Evolutionary conservation across 2,113 vertebrate species (phyloP), one percentile per base, ranked within the genome.

Genomic region (Stictonetta naevosa): DNA sequence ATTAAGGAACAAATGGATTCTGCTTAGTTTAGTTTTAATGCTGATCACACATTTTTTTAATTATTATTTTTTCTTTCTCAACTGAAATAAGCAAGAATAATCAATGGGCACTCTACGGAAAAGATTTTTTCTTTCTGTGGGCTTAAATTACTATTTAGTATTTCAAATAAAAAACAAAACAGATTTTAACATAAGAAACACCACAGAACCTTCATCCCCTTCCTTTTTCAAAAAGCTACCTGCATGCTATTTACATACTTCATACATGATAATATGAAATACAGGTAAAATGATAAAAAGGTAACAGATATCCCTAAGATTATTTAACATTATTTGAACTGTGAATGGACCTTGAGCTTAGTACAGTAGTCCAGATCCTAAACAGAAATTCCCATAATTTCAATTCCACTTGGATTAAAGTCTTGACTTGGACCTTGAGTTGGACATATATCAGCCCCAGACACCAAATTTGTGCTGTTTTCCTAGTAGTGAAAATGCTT

Each of bases 11-110:
- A 83, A 94, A 94, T 38, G 12, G 28, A 63, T 95, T 91, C 84
- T 93, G 36, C 63, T 91, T 95, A 93, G 90, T 93, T 90, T 86
- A 80, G 21, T 95, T 95, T 94, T 67, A 87, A 80, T 34, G 13
- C 10, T 91, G 71, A 92, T 95, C 6, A 8, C 25, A 38, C 36
- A 38, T 88, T 84, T 64, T 86, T 93, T 86, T 84, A 26, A 33
- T 67, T 52, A 40, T 87, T 87, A 91, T 12, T 48, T 66, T 7
- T 25, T 84, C 89, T 93, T 91, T 21, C n/a, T 34, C 8, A 42
- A 29, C 16, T 56, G 29, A 86, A 86, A 93, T 86, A 89, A 86
- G 15, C 8, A 78, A 75, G 19, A 91, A 66, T 68, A 82, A 89
- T 66, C 52, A 86, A 40, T 22, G 7, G 8, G 13, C 13, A 53